A percentile compares a stretch with the other conserved stretches of the same genome.
These are phyloP conservation scores for Tinea trinotella DNA, from an alignment of 2,888 invertebrate species.

Conservation along the genomic window DNA sequence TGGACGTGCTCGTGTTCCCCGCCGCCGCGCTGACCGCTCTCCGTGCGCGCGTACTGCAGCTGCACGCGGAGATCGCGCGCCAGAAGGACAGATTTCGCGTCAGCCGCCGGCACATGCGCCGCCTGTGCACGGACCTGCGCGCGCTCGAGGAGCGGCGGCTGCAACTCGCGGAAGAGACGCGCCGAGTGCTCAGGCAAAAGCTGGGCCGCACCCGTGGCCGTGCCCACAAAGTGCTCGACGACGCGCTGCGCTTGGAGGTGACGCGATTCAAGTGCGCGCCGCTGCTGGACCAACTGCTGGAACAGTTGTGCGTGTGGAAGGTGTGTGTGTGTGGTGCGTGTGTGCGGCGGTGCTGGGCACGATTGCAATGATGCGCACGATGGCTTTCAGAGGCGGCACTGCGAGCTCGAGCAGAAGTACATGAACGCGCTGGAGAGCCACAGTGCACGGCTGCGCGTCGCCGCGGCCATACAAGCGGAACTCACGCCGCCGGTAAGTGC, in stretches of 20 bases:
- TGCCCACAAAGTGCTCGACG: slow-evolving; percentile 53
- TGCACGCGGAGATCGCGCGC: slow-evolving; percentile 76
- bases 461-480: slow-evolving; percentile 57
- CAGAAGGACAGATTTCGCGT: slow-evolving; percentile 76
- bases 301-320: slow-evolving; percentile 49
- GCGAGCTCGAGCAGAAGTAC: slow-evolving; percentile 49
- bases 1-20: slow-evolving; percentile 75
- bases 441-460: slow-evolving; percentile 51
- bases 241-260: slow-evolving; percentile 39
- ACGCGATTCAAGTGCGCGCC: slow-evolving; percentile 36
- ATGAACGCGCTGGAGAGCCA: slow-evolving; percentile 38
- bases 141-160: slow-evolving; percentile 75
- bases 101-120: slow-evolving; percentile 77
- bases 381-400: slow-evolving; percentile 42
- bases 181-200: slow-evolving; percentile 53
- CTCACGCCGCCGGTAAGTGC: slow-evolving; percentile 43
- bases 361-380: background rate
- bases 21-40: slow-evolving; percentile 70
- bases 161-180: slow-evolving; percentile 66
- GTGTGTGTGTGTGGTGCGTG: slow-evolving; percentile 28
- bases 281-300: slow-evolving; percentile 35
- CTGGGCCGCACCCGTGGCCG: slow-evolving; percentile 53
- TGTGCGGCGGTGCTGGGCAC: background rate
- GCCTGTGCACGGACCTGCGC: slow-evolving; percentile 79
- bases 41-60: slow-evolving; percentile 74